A percentile compares a stretch with the other conserved stretches of the same genome.
phyloP scores from a whole-genome alignment of 1,140 invertebrate genomes.

The Ctenoplectra terminalis region DNA sequence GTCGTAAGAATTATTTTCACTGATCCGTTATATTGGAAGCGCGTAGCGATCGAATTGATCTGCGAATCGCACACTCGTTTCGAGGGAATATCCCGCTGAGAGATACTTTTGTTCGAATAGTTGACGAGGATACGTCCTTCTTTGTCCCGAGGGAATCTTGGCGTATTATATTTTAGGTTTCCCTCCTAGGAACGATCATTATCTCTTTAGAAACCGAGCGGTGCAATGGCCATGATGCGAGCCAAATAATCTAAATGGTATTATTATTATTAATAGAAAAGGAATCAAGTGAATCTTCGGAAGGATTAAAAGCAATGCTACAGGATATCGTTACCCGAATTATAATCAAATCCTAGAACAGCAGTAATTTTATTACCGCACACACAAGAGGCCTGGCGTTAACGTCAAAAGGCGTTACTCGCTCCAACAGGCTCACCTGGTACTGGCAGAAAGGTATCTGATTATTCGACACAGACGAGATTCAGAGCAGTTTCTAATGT shows the following conservation, averaged over 20 bases:
- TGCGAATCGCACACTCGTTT: slow-evolving; percentile 18
- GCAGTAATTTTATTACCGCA: too few species aligned
- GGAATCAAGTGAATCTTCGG: slow-evolving; percentile 52
- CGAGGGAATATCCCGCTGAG: slow-evolving; percentile 47
- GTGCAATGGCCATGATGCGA: slow-evolving; percentile 39
- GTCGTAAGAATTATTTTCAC: slow-evolving; percentile 7
- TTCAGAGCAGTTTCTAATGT: slow-evolving; percentile 69
- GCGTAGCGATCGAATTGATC: slow-evolving; percentile 14
- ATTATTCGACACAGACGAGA: slow-evolving; percentile 60
- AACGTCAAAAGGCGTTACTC: slow-evolving; percentile 74
- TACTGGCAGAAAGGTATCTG: slow-evolving; percentile 54
- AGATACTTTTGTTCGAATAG: slow-evolving; percentile 39
- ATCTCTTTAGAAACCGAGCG: slow-evolving; percentile 72
- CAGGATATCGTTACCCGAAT: too few species aligned
- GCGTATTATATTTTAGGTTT: slow-evolving; percentile 73
- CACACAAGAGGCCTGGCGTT: slow-evolving; percentile 67
- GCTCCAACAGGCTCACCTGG: slow-evolving; percentile 72
- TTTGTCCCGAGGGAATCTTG: slow-evolving; percentile 74
- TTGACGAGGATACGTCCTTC: slow-evolving; percentile 1
- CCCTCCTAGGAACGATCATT: slow-evolving; percentile 75
- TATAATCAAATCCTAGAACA: too few species aligned
- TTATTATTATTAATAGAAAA: slow-evolving; percentile 55
- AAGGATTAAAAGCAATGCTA: slow-evolving; percentile 14
- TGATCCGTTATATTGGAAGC: neutral
- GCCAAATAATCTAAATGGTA: slow-evolving; percentile 54